Base-by-base conservation (phyloP, 2,888 invertebrate genomes). In the Amblyjoppa proteus region DNA sequence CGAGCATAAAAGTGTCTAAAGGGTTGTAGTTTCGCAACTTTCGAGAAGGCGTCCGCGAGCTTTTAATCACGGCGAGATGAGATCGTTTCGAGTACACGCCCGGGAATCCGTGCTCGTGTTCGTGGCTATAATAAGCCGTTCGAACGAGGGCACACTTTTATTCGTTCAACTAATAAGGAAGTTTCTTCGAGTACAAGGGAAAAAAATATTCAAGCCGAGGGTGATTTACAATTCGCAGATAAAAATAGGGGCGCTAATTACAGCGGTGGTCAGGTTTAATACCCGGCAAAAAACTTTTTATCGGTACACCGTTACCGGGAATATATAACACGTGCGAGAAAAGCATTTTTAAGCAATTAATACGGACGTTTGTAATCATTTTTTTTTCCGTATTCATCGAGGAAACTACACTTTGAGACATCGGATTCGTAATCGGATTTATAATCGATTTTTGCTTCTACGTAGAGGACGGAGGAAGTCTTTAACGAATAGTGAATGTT, bases 171-270 rank as follows among this genome's bases (percentile, higher is more conserved):
- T 11, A 11, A 58, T 58, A 34, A 84, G 45, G 49, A 41, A 16
- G 31, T 7, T 58, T 3, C n/a, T 25, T 61, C 74, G 41, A 75
- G 79, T 75, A 53, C 58, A 11, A 20, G 45, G 0, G 64, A 75
- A 69, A 25, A 79, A 69, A n/a, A 49, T 79, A 79, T 83, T 51
- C 25, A 83, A 83, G 70, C 69, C 41, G 41, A 28, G 20, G 69
- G 53, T 20, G 20, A 83, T 73, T 76, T 31, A 11, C 28, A 58
- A 74, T 68, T 80, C 38, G 49, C 25, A 20, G 73, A 64, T 83
- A 69, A 20, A 20, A n/a, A 34, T 31, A 31, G 11, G 61, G 20
- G 6, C 64, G 31, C 13, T 70, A 28, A 28, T 56, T 66, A 53
- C 51, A 68, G 31, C 41, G 64, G 66, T 51, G 34, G 64, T 66